phyloP scores from a whole-genome alignment of 1,140 invertebrate species.

The Drosophila subpulchrella region DNA sequence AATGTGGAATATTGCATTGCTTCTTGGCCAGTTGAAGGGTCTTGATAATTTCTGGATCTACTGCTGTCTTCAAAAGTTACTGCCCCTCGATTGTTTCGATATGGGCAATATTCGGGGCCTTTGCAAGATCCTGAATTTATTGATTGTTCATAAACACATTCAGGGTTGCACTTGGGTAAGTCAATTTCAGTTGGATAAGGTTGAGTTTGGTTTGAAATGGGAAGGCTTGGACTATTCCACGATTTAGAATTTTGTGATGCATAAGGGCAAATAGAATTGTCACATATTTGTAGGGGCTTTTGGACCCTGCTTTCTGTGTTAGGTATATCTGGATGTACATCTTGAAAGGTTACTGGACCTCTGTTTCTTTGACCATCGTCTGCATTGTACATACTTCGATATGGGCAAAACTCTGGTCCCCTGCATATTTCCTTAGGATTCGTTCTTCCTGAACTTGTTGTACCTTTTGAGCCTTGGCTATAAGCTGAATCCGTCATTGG shows the following conservation, averaged over 20 bases:
- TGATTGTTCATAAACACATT: not conserved
- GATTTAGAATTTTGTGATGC: not conserved
- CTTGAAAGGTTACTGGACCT: too few species aligned
- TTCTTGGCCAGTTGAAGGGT: not conserved
- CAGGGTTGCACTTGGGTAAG: not conserved
- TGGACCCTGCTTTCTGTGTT: not conserved
- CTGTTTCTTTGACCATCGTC: not conserved
- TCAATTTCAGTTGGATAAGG: not conserved
- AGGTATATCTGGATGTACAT: too few species aligned
- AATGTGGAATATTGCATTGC: not conserved
- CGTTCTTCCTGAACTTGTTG: not conserved
- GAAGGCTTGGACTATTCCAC: not conserved
- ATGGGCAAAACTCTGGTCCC: not conserved
- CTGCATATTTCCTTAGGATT: too few species aligned
- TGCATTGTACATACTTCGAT: not conserved
- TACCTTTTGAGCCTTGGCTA: not conserved
- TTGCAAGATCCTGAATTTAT: not conserved
- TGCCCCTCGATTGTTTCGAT: not conserved
- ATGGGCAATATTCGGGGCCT: not conserved
- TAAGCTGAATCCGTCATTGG: not conserved
- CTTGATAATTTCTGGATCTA: not conserved
- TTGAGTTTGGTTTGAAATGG: not conserved
- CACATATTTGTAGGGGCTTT: not conserved
- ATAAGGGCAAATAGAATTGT: not conserved
- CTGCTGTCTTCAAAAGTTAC: not conserved